phyloP scores from a whole-genome alignment of 2,113 vertebrate species.

The Phyllostomus hastatus region DNA sequence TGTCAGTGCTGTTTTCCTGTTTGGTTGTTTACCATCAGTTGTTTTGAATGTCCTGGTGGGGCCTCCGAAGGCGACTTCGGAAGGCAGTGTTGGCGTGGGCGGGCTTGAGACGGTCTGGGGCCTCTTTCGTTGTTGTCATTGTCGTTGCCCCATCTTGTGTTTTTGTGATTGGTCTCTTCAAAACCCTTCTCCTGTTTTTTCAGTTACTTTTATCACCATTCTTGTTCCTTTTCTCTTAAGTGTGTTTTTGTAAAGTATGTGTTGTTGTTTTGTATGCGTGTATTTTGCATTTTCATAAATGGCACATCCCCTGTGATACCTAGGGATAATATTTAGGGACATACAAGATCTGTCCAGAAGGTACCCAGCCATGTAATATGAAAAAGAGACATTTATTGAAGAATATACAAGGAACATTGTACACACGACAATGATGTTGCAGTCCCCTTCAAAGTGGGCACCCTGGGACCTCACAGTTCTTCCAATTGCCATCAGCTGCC shows the following conservation, averaged over 20 bases:
- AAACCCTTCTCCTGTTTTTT: neutral
- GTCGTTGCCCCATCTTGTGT: neutral
- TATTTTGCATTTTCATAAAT: slow-evolving; percentile 10
- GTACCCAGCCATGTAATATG: no score
- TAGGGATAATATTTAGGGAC: neutral
- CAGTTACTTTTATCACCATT: neutral
- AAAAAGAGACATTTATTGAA: no score
- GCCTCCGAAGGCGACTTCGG: neutral
- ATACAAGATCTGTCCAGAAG: no score
- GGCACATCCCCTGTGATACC: neutral
- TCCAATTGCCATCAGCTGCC: no score
- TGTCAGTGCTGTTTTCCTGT: neutral
- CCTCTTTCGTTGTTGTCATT: neutral
- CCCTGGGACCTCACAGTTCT: no score
- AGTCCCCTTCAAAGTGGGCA: no score
- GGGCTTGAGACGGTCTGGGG: accelerated
- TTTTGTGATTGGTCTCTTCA: neutral
- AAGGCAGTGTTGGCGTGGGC: no score
- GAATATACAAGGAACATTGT: no score
- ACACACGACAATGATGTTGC: no score
- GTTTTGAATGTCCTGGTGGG: no score
- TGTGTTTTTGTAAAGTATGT: neutral
- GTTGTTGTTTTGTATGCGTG: neutral
- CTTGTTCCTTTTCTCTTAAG: neutral
- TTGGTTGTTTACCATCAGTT: neutral